Evolutionary conservation across 2,797 vertebrate genomes (phyloP).

Genomic region (Acrossocheilus fasciatus): DNA sequence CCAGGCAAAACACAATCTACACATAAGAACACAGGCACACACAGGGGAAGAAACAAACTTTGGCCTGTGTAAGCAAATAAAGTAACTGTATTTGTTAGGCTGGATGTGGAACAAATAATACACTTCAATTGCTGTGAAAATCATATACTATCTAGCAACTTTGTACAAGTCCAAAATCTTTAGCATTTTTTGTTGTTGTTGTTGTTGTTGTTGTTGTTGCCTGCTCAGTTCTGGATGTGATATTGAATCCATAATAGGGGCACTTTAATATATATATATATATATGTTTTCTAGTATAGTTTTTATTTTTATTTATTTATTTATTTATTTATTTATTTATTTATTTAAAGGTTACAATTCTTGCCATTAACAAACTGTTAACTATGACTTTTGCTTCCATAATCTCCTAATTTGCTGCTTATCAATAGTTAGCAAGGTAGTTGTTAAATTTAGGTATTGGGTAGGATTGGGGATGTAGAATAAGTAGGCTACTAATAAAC

Average conservation of each 20-base stretch:
- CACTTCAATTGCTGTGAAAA: constrained; percentile 3
- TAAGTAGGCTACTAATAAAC: no score
- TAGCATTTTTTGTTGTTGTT: not conserved
- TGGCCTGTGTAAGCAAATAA: constrained; percentile 18
- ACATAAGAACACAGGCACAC: constrained; percentile 38
- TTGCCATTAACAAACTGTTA: no score
- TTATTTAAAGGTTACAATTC: no score
- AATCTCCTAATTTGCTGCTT: no score
- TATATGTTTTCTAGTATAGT: not conserved
- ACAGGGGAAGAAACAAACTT: constrained; percentile 27
- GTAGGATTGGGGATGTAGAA: no score
- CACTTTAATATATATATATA: no score
- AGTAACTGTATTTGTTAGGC: constrained; percentile 2
- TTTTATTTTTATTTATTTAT: no score
- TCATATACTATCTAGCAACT: not conserved
- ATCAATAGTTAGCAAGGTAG: no score
- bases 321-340: no score
- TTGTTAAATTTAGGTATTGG: no score
- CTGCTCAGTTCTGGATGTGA: not conserved
- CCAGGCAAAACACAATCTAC: constrained; percentile 35
- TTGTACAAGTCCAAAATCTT: not conserved
- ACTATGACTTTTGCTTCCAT: no score
- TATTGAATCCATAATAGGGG: not conserved
- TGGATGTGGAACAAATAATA: constrained; percentile 10
- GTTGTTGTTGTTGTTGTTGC: not conserved